Percentiles rank a stretch among this genome's conserved stretches.
Conservation (phyloP, 2,113 vertebrate genomes). For the Lagopus muta region DNA sequence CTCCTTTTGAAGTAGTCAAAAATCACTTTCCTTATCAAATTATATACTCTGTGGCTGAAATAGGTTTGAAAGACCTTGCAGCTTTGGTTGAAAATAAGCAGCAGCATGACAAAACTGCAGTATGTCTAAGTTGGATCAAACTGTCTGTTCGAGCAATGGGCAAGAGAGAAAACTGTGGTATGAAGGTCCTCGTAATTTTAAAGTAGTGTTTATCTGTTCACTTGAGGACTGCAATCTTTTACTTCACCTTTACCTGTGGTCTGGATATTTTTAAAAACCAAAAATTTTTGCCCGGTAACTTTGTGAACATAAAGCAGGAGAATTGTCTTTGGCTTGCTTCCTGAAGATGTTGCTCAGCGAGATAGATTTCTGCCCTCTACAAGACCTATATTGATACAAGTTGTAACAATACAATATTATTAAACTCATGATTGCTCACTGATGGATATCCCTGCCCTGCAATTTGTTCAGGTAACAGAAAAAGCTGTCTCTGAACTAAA, state of each 20-base stretch:
- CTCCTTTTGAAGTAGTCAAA: not conserved
- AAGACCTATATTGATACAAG: no score
- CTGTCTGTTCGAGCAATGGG: not conserved
- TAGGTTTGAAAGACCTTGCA: not conserved
- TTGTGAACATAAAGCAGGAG: not conserved
- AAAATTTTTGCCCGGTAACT: not conserved
- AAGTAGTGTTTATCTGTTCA: not conserved
- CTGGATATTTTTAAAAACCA: not conserved
- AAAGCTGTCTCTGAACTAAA: no score
- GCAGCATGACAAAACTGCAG: not conserved
- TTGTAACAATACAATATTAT: no score
- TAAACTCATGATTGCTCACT: no score
- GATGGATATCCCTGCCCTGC: no score
- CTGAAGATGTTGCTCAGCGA: not conserved
- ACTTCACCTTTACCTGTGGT: not conserved
- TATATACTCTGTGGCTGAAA: not conserved
- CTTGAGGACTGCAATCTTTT: not conserved
- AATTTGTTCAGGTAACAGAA: no score
- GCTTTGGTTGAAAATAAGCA: not conserved
- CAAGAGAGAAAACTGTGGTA: not conserved
- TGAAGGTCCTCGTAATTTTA: not conserved
- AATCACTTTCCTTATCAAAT: not conserved
- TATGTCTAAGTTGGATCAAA: not conserved
- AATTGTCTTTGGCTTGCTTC: not conserved
- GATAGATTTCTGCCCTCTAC: accelerated